Base-by-base conservation (phyloP, 2,113 vertebrate genomes). In the Ceyx melanurus region DNA sequence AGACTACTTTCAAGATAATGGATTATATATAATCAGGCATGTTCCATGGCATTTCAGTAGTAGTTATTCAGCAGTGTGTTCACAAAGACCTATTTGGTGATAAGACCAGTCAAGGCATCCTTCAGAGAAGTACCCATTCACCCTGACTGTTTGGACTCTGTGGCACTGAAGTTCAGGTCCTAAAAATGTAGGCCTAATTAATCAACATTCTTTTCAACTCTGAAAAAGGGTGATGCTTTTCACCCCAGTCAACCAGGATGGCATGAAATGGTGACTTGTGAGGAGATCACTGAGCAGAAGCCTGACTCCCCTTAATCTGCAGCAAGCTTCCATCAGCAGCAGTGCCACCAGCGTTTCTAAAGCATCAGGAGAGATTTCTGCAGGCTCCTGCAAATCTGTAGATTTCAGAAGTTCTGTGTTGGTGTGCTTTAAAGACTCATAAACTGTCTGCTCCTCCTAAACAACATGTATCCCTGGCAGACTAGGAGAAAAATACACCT, bases 1-100 rank as follows among this genome's bases (percentile, higher is more conserved):
- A 86, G 11, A 23, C 83, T 82, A 19, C 54, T 92, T 93, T 85
- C 60, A 83, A 72, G 84, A 23, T 77, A 93, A 71, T 80, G 65
- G 74, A 31, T 95, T 91, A 42, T 83, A 86, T 91, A 42, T 83
- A 86, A 72, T 80, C 71, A 46, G 56, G 10, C 62, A 35, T 23
- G 48, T 80, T 85, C 54, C 60, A 2, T n/a, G 19, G 60, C 74
- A 31, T 79, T 91, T 76, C 78, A 42, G 67, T 56, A 7, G 15
- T 22, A 66, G 54, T 79, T 79, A 62, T 48, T 70, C 75, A 85
- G 50, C 62, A 62, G 37, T 11, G 29, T 75, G 53, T 31, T 87
- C 71, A 76, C 91, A 89, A 85, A 89, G 82, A 70, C 46, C 35
- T 88, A 0, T 80, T 92, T 80, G 91, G 85, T 86, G 72, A 67